These are phyloP conservation scores for Falcaria lacertinaria DNA, from an alignment of 2,888 invertebrate genomes.

Conservation along the genomic window DNA sequence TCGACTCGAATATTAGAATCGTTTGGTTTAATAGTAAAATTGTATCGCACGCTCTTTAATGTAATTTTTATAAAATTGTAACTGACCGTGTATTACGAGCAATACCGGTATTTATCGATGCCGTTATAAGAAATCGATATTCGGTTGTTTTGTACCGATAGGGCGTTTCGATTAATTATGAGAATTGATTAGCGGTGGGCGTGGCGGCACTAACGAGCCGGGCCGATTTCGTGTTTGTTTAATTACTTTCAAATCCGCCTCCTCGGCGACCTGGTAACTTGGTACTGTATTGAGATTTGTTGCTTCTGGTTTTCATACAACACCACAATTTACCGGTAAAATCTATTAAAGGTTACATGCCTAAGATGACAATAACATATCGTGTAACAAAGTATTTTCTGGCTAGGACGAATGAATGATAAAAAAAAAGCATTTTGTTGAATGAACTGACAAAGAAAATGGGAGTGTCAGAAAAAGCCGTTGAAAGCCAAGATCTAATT, in stretches of 20 bases:
- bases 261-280: conserved; percentile 23
- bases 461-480: no score
- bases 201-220: conserved; percentile 53
- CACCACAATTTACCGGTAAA: no score
- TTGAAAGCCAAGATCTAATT: no score
- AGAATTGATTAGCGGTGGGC: conserved; percentile 65
- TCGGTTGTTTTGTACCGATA: conserved; percentile 26
- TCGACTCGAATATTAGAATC: conserved; percentile 37
- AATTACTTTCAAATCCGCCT: conserved; percentile 55
- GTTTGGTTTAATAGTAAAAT: conserved; percentile 19
- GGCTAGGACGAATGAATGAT: no score
- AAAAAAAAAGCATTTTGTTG: no score
- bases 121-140: conserved; percentile 47
- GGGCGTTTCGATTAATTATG: conserved; percentile 58
- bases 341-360: no score
- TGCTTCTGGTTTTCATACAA: conserved; percentile 38
- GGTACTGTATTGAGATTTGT: conserved; percentile 17
- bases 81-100: conserved; percentile 2
- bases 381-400: no score
- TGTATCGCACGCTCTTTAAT: no score
- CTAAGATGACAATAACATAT: no score
- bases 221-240: conserved; percentile 65
- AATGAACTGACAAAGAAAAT: no score
- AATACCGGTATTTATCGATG: conserved; percentile 24
- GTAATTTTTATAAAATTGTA: conserved; percentile 4